phyloP scores from a whole-genome alignment of 92 coral and sea anemone genomes.

The Isaurus tuberculatus region DNA sequence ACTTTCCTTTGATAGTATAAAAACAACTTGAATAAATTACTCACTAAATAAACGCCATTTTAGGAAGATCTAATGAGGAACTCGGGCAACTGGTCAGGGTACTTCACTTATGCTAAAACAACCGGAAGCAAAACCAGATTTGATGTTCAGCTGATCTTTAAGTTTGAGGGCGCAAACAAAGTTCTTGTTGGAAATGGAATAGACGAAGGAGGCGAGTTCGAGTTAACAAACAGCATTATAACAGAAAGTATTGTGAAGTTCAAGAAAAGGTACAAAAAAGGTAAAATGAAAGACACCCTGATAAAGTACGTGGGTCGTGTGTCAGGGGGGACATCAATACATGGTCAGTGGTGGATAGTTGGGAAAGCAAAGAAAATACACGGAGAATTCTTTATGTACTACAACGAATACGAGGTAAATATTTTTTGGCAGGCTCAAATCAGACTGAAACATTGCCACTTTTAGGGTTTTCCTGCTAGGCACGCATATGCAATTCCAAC shows the following conservation, averaged over 20 bases:
- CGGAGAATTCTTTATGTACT: constrained; percentile 82
- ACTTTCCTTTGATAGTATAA: background rate
- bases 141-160: constrained; percentile 77
- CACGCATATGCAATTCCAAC: too few relatives aligned
- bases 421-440: too few relatives aligned
- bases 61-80: constrained; percentile 80
- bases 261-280: constrained; percentile 67
- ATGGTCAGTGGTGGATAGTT: constrained; percentile 84
- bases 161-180: constrained; percentile 79
- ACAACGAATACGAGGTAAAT: constrained; percentile 71
- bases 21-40: background rate
- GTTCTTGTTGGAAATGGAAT: constrained; percentile 72
- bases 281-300: constrained; percentile 42
- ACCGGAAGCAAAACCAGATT: constrained; percentile 76
- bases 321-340: constrained; percentile 68
- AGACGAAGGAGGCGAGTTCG: constrained; percentile 79
- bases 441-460: background rate
- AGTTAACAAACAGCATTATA: constrained; percentile 73
- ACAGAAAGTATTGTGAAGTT: constrained; percentile 71
- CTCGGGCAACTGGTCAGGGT: constrained; percentile 91
- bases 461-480: too few relatives aligned
- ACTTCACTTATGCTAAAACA: constrained; percentile 84
- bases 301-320: constrained; percentile 83
- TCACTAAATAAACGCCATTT: background rate
- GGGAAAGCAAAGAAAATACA: constrained; percentile 71